Evolutionary conservation across 2,797 vertebrate species (phyloP), one percentile per base, ranked within the genome.

Genomic region (Acrossocheilus wenchowensis): DNA sequence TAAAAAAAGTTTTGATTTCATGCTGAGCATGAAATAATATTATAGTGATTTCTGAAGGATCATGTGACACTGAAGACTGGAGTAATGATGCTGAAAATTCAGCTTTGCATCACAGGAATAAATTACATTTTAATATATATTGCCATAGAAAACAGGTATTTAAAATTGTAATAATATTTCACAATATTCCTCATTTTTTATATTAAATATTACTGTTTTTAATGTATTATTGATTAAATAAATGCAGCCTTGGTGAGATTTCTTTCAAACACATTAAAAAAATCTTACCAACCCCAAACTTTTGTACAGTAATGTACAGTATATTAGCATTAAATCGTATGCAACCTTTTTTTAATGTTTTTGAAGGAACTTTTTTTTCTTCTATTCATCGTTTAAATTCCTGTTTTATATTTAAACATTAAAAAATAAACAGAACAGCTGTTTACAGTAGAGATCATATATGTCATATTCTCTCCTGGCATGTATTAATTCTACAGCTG

Each of bases 401-500:
- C 12, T 30, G n/a, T 64, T 64, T 26, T 14, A 30, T 64, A 5
- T 64, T 64, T 57, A 57, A 57, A 57, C 23, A 57, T 57, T 4
- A 57, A 57, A 23, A 23, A 23, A 54, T 4, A 10, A 57, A 23
- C 54, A 1, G 4, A 45, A 66, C 23, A 26, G 5, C 54, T 66
- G 50, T 78, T 36, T 57, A 78, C 19, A 75, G 34, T 57, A 54
- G 2, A 14, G 52, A 60, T 43, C 0, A 17, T 62, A 2, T 45
- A 12, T 17, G 5, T 23, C 14, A 74, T 57, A 30, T 60, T 45
- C 54, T 74, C 41, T 74, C 15, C n/a, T 43, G 52, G 52, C 64
- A 14, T 36, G 54, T 62, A 48, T 62, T 34, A 73, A 45, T 74
- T 41, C 52, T 17, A 15, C 82, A 74, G 39, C 82, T 83, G 71